These are phyloP conservation scores for Cichlasoma orientale DNA, from an alignment of 2,797 vertebrate species.

Conservation along the genomic window DNA sequence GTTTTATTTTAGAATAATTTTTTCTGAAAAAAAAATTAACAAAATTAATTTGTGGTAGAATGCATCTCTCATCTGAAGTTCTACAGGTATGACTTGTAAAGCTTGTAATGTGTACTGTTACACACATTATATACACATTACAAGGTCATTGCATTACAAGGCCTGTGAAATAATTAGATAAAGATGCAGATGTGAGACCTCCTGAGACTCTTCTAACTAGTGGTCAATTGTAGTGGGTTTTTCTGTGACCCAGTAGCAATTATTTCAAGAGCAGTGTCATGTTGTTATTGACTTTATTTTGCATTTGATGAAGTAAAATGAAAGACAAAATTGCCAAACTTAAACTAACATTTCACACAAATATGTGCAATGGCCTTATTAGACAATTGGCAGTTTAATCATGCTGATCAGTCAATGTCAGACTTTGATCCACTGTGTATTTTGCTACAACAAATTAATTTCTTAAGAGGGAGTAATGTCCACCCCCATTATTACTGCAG, in stretches of 20 bases:
- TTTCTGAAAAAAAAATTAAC: not conserved
- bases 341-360: not conserved
- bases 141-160: slow-evolving; percentile 19
- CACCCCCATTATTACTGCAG: slow-evolving; percentile 18
- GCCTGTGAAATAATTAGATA: slow-evolving; percentile 33
- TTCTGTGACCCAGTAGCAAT: not conserved
- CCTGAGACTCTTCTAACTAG: slow-evolving; percentile 11
- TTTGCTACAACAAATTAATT: slow-evolving; percentile 62
- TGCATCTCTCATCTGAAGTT: slow-evolving; percentile 16
- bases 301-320: not conserved
- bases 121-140: slow-evolving; percentile 1
- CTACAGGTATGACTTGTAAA: slow-evolving; percentile 3
- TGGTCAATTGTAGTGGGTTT: not conserved
- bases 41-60: slow-evolving; percentile 22
- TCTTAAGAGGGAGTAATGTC: slow-evolving; percentile 48
- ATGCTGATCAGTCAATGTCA: slow-evolving; percentile 46
- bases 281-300: not conserved
- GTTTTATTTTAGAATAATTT: not conserved
- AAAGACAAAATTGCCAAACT: not conserved
- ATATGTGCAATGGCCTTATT: not conserved
- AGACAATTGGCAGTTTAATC: not conserved
- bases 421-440: slow-evolving; percentile 40
- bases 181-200: slow-evolving; percentile 52
- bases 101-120: not conserved
- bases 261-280: not conserved